Evolutionary conservation across 1,140 invertebrate species (phyloP), one percentile per base, ranked within the genome.

Genomic region (Manduca sexta): DNA sequence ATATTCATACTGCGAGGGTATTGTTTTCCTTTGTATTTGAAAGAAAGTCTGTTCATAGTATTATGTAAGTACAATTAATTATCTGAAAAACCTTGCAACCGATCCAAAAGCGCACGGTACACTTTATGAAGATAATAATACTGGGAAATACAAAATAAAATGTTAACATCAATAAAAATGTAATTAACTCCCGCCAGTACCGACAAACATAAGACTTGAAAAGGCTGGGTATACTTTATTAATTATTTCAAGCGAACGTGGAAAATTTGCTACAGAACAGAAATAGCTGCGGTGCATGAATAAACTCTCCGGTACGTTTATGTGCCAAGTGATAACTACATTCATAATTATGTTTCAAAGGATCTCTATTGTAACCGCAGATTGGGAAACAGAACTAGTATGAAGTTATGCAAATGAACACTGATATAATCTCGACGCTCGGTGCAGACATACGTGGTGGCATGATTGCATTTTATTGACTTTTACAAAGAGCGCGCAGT

Each of bases 211-310:
- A 39, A 47, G 46, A 37, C 33, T 30, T 30, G 39, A 40, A 47
- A 52, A 52, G 39, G 45, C 31, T 17, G 35, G 29, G 38, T 42
- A 29, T 8, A 34, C 35, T 45, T 45, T 52, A 52, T 52, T 52
- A 45, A 52, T 52, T 52, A 52, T 45, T 52, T 45, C 41, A 29
- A 52, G 37, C 38, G n/a, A 33, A 45, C 29, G 38, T 40, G 49
- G 37, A 34, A 41, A 51, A 26, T 45, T 51, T 39, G 42, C 42
- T 40, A 52, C 37, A 30, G 26, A 39, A 45, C 18, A 16, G 38
- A 21, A 45, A 37, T 26, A 26, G 21, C 35, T 40, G 38, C 30
- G 5, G 45, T 45, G 37, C 21, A 44, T 49, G 30, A 34, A 48
- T 43, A 49, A 43, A 49, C 26, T 50, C 34, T 18, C 33, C 18